Evolutionary conservation across 2,113 vertebrate genomes (phyloP).

Genomic region (Calyptommatus sinebrachiatus): DNA sequence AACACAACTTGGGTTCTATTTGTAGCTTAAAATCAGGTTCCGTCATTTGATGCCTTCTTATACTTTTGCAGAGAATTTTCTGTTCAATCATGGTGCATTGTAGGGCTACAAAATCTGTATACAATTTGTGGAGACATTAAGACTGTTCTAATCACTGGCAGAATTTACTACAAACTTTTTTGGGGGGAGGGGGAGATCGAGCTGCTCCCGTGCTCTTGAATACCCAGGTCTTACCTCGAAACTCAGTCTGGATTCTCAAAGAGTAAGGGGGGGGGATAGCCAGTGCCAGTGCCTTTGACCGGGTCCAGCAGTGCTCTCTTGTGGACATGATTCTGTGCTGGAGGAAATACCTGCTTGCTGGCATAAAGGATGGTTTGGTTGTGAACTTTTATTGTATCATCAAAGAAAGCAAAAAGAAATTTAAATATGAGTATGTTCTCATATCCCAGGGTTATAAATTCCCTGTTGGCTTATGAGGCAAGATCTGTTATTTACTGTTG

Average conservation of each 20-base stretch:
- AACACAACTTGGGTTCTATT: constrained; percentile 57
- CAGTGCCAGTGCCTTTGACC: constrained; percentile 1
- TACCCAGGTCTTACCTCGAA: constrained; percentile 27
- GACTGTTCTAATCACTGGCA: constrained; percentile 47
- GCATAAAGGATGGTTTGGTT: constrained; percentile 6
- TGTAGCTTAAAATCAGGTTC: constrained; percentile 71
- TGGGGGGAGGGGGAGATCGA: constrained; percentile 1
- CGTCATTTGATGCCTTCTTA: constrained; percentile 61
- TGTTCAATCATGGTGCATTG: constrained; percentile 56
- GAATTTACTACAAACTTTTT: constrained; percentile 36
- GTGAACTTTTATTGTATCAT: not conserved
- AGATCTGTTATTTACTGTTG: constrained; percentile 7
- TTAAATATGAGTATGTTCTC: not conserved
- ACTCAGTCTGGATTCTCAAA: constrained; percentile 16
- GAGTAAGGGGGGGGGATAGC: not conserved
- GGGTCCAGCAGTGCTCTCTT: not conserved
- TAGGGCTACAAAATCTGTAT: constrained; percentile 68
- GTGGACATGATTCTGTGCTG: not conserved
- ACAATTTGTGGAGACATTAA: constrained; percentile 52
- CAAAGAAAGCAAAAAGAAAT: not conserved
- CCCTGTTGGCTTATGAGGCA: constrained; percentile 26
- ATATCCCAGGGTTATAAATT: constrained; percentile 18
- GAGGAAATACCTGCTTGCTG: constrained; percentile 1
- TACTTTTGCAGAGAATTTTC: constrained; percentile 65
- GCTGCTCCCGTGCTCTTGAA: constrained; percentile 34